These are phyloP conservation scores for Craterocephalus amniculus DNA, from an alignment of 2,797 vertebrate genomes.

Conservation along the genomic window DNA sequence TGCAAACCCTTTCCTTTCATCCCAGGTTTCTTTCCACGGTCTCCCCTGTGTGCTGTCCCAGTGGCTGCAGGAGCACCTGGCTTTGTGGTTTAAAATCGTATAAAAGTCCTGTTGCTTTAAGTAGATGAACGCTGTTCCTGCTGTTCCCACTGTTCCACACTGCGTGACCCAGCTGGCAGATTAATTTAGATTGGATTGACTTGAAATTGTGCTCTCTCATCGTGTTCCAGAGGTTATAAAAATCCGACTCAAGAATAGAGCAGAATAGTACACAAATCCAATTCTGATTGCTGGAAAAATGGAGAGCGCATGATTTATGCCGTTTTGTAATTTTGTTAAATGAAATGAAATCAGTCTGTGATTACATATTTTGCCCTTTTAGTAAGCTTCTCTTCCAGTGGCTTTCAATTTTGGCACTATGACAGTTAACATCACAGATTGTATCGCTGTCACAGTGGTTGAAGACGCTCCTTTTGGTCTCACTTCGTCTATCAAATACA, in stretches of 20 bases:
- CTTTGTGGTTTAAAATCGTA: constrained; percentile 69
- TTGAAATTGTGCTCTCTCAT: constrained; percentile 57
- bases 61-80: constrained; percentile 73
- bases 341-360: constrained; percentile 48
- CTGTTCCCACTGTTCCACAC: constrained; percentile 46
- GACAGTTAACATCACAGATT: not conserved
- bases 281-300: constrained; percentile 57
- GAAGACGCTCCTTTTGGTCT: constrained; percentile 5
- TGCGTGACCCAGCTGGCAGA: constrained; percentile 72
- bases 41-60: constrained; percentile 58
- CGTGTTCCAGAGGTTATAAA: constrained; percentile 58
- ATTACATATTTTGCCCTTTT: constrained; percentile 43
- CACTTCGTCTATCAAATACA: constrained; percentile 4
- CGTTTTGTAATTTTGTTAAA: constrained; percentile 55
- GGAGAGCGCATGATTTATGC: constrained; percentile 53
- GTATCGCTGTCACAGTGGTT: constrained; percentile 1
- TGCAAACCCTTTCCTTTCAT: constrained; percentile 56
- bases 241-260: constrained; percentile 27
- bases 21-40: constrained; percentile 46
- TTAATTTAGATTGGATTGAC: constrained; percentile 76
- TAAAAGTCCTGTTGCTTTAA: constrained; percentile 66
- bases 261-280: constrained; percentile 52
- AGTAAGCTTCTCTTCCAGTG: constrained; percentile 25
- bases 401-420: constrained; percentile 22
- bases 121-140: constrained; percentile 63